Evolutionary conservation across 2,888 invertebrate genomes (phyloP).

Genomic region (Apamea sordens): DNA sequence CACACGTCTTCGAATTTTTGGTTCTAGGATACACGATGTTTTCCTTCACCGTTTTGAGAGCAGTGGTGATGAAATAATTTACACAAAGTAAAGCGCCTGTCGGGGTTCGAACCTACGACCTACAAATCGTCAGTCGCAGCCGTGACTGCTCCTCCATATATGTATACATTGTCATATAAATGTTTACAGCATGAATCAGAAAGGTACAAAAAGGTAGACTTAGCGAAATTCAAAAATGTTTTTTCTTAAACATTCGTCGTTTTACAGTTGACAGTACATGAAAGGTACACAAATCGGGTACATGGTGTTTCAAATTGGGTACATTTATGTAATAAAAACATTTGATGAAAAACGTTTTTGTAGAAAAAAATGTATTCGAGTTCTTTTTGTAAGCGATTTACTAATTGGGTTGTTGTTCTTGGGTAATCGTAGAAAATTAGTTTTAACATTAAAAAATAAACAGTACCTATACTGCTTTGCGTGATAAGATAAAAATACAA

Average conservation of each 20-base stretch:
- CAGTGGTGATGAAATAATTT: not conserved
- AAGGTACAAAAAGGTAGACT: not conserved
- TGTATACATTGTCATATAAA: not conserved
- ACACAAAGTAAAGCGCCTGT: not conserved
- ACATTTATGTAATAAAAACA: not conserved
- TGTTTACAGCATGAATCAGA: not conserved
- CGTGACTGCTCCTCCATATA: not conserved
- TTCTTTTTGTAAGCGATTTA: not conserved
- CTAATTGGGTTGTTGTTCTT: conserved; percentile 5
- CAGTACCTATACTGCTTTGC: not conserved
- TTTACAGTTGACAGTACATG: not conserved
- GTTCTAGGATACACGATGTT: not conserved
- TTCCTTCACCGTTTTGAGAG: not conserved
- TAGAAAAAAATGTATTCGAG: not conserved
- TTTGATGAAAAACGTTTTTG: conserved; percentile 5
- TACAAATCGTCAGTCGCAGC: not conserved
- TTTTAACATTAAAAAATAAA: not conserved
- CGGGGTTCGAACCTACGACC: not conserved
- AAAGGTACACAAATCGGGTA: not conserved
- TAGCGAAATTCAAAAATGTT: not conserved
- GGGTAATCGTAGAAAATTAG: not conserved
- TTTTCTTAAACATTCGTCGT: not conserved
- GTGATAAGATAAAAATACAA: conserved; percentile 10
- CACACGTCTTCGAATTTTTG: not conserved
- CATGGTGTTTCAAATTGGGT: conserved; percentile 2